Evolutionary conservation across 2,113 vertebrate species (phyloP).

Genomic region (Grammatotria lemairii): DNA sequence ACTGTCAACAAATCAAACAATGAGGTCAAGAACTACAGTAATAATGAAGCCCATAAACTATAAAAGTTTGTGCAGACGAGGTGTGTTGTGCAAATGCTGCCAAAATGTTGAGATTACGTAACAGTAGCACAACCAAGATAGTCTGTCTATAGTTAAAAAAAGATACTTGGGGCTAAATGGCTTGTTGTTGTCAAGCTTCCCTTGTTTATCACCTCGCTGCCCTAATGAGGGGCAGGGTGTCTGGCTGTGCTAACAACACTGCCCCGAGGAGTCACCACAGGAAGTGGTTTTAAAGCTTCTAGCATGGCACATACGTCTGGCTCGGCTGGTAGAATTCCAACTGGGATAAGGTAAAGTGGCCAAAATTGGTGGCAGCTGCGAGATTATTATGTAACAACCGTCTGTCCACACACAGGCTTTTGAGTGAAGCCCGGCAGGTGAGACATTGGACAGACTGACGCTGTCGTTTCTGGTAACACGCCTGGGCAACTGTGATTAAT

Average conservation of each 20-base stretch:
- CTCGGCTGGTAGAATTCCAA: conserved; percentile 28
- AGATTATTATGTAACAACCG: conserved; percentile 19
- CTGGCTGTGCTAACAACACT: conserved; percentile 46
- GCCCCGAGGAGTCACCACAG: conserved; percentile 41
- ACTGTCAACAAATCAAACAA: conserved; percentile 2
- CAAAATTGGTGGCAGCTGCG: conserved; percentile 39
- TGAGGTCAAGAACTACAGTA: conserved; percentile 7
- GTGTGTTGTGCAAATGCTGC: conserved; percentile 6
- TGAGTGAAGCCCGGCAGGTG: conserved; percentile 13
- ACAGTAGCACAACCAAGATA: background rate
- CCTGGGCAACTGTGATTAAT: background rate
- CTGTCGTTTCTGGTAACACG: background rate
- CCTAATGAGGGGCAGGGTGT: conserved; percentile 52
- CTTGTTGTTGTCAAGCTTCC: conserved; percentile 47
- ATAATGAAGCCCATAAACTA: conserved; percentile 5
- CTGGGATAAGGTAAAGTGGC: conserved; percentile 18
- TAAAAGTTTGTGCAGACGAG: background rate
- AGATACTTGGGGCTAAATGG: background rate
- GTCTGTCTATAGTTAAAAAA: background rate
- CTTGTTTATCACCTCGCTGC: conserved; percentile 47
- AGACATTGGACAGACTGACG: background rate
- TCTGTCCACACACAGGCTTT: background rate
- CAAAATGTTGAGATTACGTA: conserved; percentile 20
- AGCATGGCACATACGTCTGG: conserved; percentile 2
- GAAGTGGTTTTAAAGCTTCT: conserved; percentile 53